Evolutionary conservation across 2,797 vertebrate species (phyloP).

Genomic region (Onychomys torridus): DNA sequence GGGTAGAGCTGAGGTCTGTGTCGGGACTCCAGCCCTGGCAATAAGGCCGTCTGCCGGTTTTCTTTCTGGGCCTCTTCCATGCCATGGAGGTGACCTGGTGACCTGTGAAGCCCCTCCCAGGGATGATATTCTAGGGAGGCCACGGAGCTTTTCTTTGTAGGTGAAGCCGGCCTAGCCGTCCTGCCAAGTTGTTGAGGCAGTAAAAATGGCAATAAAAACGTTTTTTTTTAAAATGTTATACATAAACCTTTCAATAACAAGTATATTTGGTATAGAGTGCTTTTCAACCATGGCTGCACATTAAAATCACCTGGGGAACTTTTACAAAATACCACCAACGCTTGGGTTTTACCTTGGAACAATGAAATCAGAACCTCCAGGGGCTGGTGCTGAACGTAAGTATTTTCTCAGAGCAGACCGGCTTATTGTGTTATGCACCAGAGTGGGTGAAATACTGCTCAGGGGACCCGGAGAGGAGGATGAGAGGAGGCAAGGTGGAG

Average conservation of each 20-base stretch:
- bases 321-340: neutral
- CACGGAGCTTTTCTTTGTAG: neutral
- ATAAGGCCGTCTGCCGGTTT: too few species aligned
- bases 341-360: neutral
- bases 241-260: constrained; percentile 63
- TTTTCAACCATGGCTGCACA: neutral
- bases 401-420: neutral
- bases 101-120: neutral
- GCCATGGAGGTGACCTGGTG: neutral
- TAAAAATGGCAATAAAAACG: constrained; percentile 51
- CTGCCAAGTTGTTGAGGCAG: neutral
- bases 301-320: constrained; percentile 65
- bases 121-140: neutral
- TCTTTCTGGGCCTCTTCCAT: neutral
- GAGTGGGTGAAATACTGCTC: neutral
- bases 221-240: constrained; percentile 21
- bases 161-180: neutral
- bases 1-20: neutral
- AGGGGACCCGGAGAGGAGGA: neutral
- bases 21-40: neutral
- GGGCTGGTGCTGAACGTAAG: neutral
- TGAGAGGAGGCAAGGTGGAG: neutral
- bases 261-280: constrained; percentile 37
- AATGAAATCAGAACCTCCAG: neutral
- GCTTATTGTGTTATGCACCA: neutral